Evolutionary conservation across 2,113 vertebrate genomes (phyloP), one percentile per base, ranked within the genome.

Genomic region (Leptobrachium leishanense): DNA sequence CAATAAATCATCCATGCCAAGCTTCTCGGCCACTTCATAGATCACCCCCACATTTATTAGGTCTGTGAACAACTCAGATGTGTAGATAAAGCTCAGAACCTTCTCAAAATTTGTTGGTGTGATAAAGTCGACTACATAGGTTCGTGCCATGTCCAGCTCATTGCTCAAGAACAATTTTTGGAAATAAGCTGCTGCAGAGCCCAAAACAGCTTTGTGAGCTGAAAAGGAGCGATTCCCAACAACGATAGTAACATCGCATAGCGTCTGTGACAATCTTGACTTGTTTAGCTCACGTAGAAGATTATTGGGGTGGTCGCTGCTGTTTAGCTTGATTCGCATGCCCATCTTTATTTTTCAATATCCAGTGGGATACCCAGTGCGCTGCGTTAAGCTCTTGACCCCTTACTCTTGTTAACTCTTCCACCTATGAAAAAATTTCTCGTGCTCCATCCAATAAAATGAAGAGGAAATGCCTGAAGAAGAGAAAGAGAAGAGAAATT

Each of bases 311-410:
- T 98, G 96, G 84, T 96, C 94, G 67, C 94, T 93, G 86, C 95
- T 95, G 90, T 95, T 95, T 82, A 98, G 88, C 76, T 95, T 95
- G 91, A 99, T 97, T 92, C 96, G 94, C 97, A 99, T 99, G 88
- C 91, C 96, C 93, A 95, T 94, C 85, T 93, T 92, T 74, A 63
- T 10, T 20, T 50, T n/a, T 1, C 43, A 40, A 12, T 55, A 20
- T n/a, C 65, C 54, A 41, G 31, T 46, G 15, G 43, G 13, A 74
- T 41, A 41, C 53, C 39, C 53, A 68, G 65, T 57, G 53, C 41
- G 68, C 57, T 41, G 41, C 4, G 10, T 68, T 81, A 42, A 81
- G 20, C 42, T 67, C 50, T 10, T 41, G 71, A 41, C 46, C 40
- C 41, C 67, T 68, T 44, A 81, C 13, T 67, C 59, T 59, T 65